Base-by-base conservation (phyloP, 2,888 invertebrate species). In the Orchestes rusci region DNA sequence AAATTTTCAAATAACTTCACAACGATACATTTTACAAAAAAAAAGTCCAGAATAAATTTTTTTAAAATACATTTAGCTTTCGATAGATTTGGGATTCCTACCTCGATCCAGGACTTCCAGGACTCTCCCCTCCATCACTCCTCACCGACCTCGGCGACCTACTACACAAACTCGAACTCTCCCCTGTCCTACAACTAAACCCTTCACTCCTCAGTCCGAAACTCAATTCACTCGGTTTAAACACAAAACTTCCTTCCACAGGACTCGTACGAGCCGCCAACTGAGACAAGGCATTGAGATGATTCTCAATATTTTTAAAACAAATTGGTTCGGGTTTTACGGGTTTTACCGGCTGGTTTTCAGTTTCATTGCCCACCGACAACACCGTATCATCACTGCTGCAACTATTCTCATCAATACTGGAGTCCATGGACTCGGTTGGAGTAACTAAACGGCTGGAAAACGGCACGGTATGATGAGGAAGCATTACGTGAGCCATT, bases 351-450 rank as follows among this genome's bases (percentile, higher is more conserved):
- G 45, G 70, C 23, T 32, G 39, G 20, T 46, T 44, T 16, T 77
- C 74, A 2, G 77, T 79, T 57, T 88, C 87, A 61, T 86, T 85
- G 4, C 87, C 86, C 52, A 88, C 87, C 55, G 86, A 87, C 20
- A 88, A 62, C 3, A 86, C 87, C 31, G 87, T 88, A 59, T 84
- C 86, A 57, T 84, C 84, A 56, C 82, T 82, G 55, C 81, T 79
- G 53, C 81, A 80, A 47, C 82, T 83, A 50, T 76, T 74, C 13
- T 77, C 75, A 53, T 74, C 73, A 10, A 74, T 69, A 51, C 67
- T 67, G 62, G 64, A 62, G 16, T 66, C 66, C 12, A 63, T 63
- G n/a, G 64, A 64, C 44, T 66, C 66, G 33, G 59, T 60, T 34
- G 60, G 60, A 34, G 65, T 64, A 44, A 66, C 63, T 32, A 61